Percentiles rank a stretch among this genome's conserved stretches.
These are phyloP conservation scores for Myotis myotis DNA, from an alignment of 2,797 vertebrate genomes.

Conservation along the genomic window DNA sequence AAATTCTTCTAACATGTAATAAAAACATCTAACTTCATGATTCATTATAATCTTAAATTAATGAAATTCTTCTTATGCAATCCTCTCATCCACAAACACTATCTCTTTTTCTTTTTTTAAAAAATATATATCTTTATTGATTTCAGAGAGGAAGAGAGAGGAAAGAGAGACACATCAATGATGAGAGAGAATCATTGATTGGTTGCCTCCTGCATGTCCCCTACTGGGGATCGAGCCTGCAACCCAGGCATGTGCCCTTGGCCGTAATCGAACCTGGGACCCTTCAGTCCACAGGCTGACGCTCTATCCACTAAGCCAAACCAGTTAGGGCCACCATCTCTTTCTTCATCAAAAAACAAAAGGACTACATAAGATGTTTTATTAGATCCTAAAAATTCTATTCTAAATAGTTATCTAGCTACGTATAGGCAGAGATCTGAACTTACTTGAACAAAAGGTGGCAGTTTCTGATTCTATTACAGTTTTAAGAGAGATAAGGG, in stretches of 20 bases:
- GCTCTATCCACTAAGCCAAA: too few species aligned
- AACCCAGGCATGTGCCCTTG: too few species aligned
- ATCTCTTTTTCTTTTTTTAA: neutral
- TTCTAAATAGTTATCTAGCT: neutral
- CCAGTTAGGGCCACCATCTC: neutral
- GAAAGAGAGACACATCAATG: too few species aligned
- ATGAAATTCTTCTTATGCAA: neutral
- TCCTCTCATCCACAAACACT: conserved; percentile 5
- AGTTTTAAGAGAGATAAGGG: conserved; percentile 25
- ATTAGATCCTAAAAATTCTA: neutral
- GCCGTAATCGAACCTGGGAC: too few species aligned
- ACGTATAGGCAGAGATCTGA: neutral
- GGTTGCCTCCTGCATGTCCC: too few species aligned
- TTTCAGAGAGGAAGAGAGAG: too few species aligned
- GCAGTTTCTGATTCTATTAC: conserved; percentile 31
- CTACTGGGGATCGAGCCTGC: too few species aligned
- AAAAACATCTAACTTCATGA: conserved; percentile 14
- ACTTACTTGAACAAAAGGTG: conserved; percentile 27
- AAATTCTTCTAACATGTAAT: neutral
- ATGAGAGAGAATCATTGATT: too few species aligned
- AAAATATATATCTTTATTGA: too few species aligned
- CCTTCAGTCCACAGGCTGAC: too few species aligned
- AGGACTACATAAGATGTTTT: neutral
- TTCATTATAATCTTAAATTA: conserved; percentile 34
- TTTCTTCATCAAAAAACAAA: conserved; percentile 41